Evolutionary conservation across 2,888 invertebrate genomes (phyloP).

Genomic region (Archips xylosteana): DNA sequence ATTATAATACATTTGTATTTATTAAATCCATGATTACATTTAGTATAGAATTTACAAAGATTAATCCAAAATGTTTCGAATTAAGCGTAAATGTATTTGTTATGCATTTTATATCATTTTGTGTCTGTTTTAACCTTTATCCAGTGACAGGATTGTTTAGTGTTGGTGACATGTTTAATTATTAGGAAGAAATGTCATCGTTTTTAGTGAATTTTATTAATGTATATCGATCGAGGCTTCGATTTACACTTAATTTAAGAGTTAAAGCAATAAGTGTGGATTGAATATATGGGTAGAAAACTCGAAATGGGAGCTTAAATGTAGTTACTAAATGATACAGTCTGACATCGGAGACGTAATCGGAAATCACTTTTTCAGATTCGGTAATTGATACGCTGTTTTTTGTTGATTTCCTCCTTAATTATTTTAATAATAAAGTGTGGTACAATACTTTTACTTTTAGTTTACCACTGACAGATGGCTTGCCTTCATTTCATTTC

Average conservation of each 20-base stretch:
- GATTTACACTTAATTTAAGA: constrained; percentile 6
- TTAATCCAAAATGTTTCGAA: constrained; percentile 28
- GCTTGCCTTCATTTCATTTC: too few relatives aligned
- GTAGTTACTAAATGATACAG: too few relatives aligned
- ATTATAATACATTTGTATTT: too few relatives aligned
- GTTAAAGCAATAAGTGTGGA: constrained; percentile 28
- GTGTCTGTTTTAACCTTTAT: constrained; percentile 10
- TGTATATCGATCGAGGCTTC: constrained; percentile 8
- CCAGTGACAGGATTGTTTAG: constrained; percentile 11
- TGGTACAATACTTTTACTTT: too few relatives aligned
- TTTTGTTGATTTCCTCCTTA: too few relatives aligned
- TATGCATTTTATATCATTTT: constrained; percentile 28
- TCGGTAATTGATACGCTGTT: too few relatives aligned
- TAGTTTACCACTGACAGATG: too few relatives aligned
- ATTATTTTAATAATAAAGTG: too few relatives aligned
- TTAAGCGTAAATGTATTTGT: constrained; percentile 14
- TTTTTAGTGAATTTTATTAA: not conserved
- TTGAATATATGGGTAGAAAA: not conserved
- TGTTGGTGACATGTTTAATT: constrained; percentile 11
- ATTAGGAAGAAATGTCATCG: not conserved
- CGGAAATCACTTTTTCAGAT: too few relatives aligned
- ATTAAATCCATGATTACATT: too few relatives aligned
- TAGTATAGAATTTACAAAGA: constrained; percentile 25
- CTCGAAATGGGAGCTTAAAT: not conserved
- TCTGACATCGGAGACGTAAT: too few relatives aligned